Conservation (phyloP, 2,113 vertebrate species). For the Platycercus adscitus region DNA sequence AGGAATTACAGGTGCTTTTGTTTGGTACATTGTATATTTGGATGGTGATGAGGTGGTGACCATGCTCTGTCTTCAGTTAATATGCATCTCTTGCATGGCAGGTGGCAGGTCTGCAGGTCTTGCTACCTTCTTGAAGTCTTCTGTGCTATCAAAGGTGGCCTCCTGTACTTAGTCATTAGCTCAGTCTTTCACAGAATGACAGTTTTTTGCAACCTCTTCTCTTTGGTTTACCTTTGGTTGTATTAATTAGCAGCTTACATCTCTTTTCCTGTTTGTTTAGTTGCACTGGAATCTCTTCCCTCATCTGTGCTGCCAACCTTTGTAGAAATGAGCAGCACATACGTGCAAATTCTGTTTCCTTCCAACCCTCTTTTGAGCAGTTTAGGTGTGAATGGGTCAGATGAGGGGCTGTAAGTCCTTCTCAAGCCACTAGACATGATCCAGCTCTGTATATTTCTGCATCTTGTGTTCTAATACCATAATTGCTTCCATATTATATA, state of each 20-base stretch:
- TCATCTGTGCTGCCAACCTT: background rate
- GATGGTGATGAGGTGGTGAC: background rate
- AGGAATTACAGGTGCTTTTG: background rate
- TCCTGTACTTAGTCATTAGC: background rate
- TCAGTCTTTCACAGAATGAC: background rate
- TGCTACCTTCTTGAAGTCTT: background rate
- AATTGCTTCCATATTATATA: background rate
- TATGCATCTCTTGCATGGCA: background rate
- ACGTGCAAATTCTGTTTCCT: background rate
- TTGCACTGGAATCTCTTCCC: background rate
- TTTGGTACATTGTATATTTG: background rate
- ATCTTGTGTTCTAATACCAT: background rate
- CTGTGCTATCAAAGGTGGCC: background rate
- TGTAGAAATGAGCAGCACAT: background rate
- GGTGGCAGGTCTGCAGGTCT: background rate
- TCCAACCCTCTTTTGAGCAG: background rate
- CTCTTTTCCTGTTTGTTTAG: background rate
- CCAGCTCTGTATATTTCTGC: background rate
- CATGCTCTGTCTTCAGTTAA: background rate
- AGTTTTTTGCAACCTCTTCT: background rate
- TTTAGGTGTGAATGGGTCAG: background rate
- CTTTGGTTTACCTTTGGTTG: background rate
- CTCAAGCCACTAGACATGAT: background rate
- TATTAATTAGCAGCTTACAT: background rate
- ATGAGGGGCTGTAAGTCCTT: background rate